These are phyloP conservation scores for Chloebia gouldiae DNA, from an alignment of 2,113 vertebrate species.

Conservation along the genomic window DNA sequence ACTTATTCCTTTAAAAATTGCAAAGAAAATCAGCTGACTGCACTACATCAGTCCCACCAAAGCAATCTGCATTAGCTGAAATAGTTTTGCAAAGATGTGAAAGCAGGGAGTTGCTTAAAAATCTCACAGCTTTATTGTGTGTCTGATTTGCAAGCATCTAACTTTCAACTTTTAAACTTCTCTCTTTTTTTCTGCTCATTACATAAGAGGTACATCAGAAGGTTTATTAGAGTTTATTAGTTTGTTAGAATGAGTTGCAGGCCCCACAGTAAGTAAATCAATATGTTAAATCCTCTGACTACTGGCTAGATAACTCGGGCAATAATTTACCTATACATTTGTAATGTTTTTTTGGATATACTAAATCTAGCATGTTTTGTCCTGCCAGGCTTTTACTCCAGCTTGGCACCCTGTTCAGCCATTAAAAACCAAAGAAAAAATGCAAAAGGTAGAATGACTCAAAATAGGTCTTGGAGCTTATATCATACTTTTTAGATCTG, in stretches of 20 bases:
- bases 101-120: not conserved
- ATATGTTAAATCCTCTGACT: not conserved
- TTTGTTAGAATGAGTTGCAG: not conserved
- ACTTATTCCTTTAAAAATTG: not conserved
- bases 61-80: not conserved
- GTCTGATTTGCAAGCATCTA: not conserved
- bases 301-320: fast-evolving
- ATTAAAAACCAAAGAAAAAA: not conserved
- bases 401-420: not conserved
- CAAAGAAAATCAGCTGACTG: not conserved
- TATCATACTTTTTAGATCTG: not conserved
- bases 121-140: not conserved
- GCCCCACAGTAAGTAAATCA: not conserved
- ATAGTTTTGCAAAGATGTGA: not conserved
- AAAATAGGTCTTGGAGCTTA: not conserved
- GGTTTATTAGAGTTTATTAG: not conserved
- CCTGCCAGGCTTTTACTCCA: not conserved
- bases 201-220: not conserved
- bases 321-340: not conserved
- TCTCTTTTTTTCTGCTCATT: not conserved
- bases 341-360: not conserved
- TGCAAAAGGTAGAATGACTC: not conserved
- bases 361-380: not conserved
- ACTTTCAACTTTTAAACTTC: not conserved
- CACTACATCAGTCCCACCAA: not conserved